Percentiles rank a stretch among this genome's conserved stretches.
Conservation (phyloP, 2,888 invertebrate species). For the Osmoderma eremita region DNA sequence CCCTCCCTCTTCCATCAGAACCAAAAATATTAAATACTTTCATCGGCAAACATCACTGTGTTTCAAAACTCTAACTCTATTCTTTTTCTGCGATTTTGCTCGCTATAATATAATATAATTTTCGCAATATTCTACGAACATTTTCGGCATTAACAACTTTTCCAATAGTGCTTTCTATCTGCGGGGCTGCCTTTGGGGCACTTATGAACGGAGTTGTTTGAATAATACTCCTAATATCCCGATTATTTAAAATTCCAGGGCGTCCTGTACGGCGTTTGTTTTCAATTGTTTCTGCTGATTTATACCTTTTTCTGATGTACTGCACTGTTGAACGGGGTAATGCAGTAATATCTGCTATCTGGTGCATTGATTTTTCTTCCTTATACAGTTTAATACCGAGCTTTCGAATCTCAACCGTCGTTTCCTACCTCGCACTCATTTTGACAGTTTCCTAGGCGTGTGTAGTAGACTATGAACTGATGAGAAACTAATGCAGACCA, state of each 20-base stretch:
- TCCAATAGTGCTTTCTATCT: neutral
- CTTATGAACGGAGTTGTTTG: neutral
- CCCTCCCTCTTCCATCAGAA: constrained; percentile 42
- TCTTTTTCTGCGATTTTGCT: constrained; percentile 4
- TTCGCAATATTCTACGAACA: neutral
- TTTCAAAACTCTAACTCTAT: constrained; percentile 2
- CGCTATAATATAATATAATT: neutral
- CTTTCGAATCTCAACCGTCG: constrained; percentile 1
- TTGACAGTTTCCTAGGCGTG: neutral
- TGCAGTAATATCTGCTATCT: neutral
- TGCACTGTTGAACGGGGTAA: constrained; percentile 9
- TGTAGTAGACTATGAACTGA: neutral
- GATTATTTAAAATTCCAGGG: neutral
- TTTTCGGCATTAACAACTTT: constrained; percentile 18
- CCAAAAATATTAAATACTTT: constrained; percentile 49
- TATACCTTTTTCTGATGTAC: neutral
- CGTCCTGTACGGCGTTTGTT: constrained; percentile 6
- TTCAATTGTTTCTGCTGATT: neutral
- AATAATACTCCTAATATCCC: neutral
- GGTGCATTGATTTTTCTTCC: neutral
- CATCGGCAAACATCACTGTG: constrained; percentile 47
- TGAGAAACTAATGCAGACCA: too few relatives aligned
- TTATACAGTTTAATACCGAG: constrained; percentile 7
- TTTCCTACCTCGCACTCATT: constrained; percentile 1
- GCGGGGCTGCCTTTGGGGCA: neutral